Evolutionary conservation across 2,113 vertebrate genomes (phyloP), one percentile per base, ranked within the genome.

Genomic region (Hemicordylus capensis): DNA sequence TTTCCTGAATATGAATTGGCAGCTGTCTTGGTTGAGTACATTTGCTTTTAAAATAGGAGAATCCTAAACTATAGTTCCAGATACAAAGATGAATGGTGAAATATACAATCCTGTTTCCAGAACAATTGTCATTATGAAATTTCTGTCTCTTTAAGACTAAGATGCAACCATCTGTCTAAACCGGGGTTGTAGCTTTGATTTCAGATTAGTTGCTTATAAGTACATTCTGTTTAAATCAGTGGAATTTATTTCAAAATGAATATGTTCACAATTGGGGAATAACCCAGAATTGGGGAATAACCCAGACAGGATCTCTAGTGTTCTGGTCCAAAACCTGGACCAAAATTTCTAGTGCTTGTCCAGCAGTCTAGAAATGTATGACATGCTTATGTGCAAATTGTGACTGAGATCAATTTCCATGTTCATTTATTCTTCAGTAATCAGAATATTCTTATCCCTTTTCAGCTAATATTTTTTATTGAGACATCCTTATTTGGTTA

Each of bases 101-200:
- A 72, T 85, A 78, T 63, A 61, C 67, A 80, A 39, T 70, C 20
- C 58, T 39, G 42, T 85, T 80, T 73, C 24, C 11, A 80, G 76
- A 85, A 72, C 56, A 80, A 85, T 73, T 51, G 34, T 56, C 79
- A 26, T 79, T 85, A 80, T 63, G 42, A 22, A 39, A 72, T 61
- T 8, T 31, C 42, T 59, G n/a, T 85, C 67, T 42, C 15, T 63
- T 85, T 73, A 85, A 85, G 54, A 14, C 9, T 80, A 37, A 19
- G 14, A 11, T 72, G 58, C 24, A 73, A 80, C 84, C 76, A 85
- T 80, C 42, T 85, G 76, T 61, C n/a, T 72, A 46, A 61, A 63
- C 6, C 42, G 15, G 42, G 58, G 63, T 24, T 63, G 34, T 79
- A 34, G 15, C 37, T 73, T 73, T 72, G 44, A 39, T 73, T 10